Evolutionary conservation across 92 coral and sea anemone genomes (phyloP).

Genomic region (Siderastrea siderea): DNA sequence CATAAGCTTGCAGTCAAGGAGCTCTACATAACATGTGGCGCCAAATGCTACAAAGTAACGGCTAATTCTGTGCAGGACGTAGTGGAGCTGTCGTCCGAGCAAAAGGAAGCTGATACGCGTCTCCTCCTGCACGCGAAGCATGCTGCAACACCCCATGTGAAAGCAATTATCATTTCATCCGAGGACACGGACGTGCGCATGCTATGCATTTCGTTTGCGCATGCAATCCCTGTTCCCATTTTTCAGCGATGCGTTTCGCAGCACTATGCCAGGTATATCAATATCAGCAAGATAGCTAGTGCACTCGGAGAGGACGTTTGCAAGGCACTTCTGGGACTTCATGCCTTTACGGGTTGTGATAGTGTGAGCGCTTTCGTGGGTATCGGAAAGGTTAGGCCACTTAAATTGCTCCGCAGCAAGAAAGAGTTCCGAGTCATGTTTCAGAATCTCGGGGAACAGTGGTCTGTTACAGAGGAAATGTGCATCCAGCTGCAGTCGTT

Average conservation of each 20-base stretch:
- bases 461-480: constrained; percentile 33
- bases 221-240: constrained; percentile 29
- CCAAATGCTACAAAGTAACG: constrained; percentile 35
- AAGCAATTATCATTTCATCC: constrained; percentile 36
- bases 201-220: constrained; percentile 33
- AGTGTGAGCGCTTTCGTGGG: constrained; percentile 39
- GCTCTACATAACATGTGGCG: constrained; percentile 32
- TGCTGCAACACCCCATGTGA: too few species aligned
- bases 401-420: constrained; percentile 10
- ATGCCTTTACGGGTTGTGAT: constrained; percentile 45
- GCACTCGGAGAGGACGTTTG: constrained; percentile 33
- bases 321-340: constrained; percentile 41
- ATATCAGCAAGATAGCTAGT: constrained; percentile 27
- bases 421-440: constrained; percentile 16
- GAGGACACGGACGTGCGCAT: constrained; percentile 49
- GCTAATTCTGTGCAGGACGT: constrained; percentile 18
- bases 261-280: constrained; percentile 21
- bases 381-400: constrained; percentile 35
- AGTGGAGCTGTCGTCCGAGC: constrained; percentile 21
- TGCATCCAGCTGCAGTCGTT: constrained; percentile 37
- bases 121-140: constrained; percentile 23
- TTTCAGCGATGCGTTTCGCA: constrained; percentile 40
- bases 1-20: constrained; percentile 20
- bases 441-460: constrained; percentile 22
- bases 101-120: constrained; percentile 45